These are phyloP conservation scores for Meliscaeva auricollis DNA, from an alignment of 2,888 invertebrate genomes.

Conservation along the genomic window DNA sequence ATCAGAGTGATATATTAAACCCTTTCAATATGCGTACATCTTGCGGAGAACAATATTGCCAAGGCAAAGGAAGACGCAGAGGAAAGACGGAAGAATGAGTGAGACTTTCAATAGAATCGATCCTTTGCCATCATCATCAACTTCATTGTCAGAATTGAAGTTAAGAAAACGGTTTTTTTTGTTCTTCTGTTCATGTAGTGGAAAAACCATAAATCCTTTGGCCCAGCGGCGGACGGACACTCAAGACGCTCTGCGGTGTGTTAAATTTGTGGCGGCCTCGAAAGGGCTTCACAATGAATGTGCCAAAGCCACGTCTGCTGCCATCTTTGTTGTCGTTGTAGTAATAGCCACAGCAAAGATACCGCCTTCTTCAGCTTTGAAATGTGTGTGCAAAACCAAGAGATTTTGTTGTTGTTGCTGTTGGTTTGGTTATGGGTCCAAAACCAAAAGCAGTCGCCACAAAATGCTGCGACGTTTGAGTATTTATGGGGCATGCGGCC, in stretches of 20 bases:
- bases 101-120: constrained; percentile 71
- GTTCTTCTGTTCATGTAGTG: constrained; percentile 3
- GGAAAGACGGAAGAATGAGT: constrained; percentile 9
- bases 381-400: constrained; percentile 69
- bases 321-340: constrained; percentile 64
- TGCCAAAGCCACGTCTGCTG: constrained; percentile 73
- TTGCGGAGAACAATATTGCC: constrained; percentile 52
- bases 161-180: constrained; percentile 36
- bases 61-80: neutral
- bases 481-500: constrained; percentile 73
- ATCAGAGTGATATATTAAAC: constrained; percentile 73
- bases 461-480: constrained; percentile 73
- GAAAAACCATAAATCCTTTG: constrained; percentile 71
- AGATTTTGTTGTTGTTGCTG: constrained; percentile 45
- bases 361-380: constrained; percentile 65
- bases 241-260: constrained; percentile 66
- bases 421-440: constrained; percentile 25
- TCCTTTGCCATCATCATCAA: constrained; percentile 65
- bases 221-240: constrained; percentile 72
- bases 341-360: constrained; percentile 72
- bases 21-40: constrained; percentile 46
- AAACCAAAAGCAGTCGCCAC: constrained; percentile 62
- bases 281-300: constrained; percentile 69
- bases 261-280: constrained; percentile 71
- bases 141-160: constrained; percentile 61